Base-by-base conservation (phyloP, 2,113 vertebrate species). In the Mus musculus region DNA sequence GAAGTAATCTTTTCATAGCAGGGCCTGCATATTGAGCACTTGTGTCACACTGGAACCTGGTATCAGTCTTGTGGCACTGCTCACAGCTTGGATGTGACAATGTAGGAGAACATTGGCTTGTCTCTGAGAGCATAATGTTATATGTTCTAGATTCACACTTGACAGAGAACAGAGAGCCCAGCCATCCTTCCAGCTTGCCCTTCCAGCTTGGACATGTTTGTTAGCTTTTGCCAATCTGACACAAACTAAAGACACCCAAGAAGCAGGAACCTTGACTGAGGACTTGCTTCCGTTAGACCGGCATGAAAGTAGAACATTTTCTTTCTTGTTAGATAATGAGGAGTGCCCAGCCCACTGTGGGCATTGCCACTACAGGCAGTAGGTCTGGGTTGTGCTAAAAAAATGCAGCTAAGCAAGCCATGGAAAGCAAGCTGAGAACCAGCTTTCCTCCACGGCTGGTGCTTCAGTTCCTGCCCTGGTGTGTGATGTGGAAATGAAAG, bases 1-100 rank as follows among this genome's bases (percentile, higher is more conserved):
- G 67, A 63, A 81, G 72, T 82, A 72, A 96, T 90, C 85, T 92
- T 86, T 93, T 82, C 80, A 42, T 1, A 92, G 85, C n/a, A 75
- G 36, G 30, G 28, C 85, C 39, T 52, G 28, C 72, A 80, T 93
- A 42, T n/a, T 86, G 96, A 95, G 71, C 90, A 86, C 28, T 81
- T 42, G 42, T 42, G 88, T 63, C 63, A 75, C 30, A 81, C 39
- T 82, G 88, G 77, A 88, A 80, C 26, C 52, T 71, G 28, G 56
- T 17, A 61, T 24, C 3, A 90, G 17, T 13, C 63, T 73, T 81
- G 4, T 56, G 54, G 92, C 30, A 22, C 26, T 26, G 52, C n/a
- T 36, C 61, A 36, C 3, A 65, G 61, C 17, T 76, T 85, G 1
- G 49, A 78, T 91, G 33, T 12, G 39, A 26, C 89, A 63, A 65